Evolutionary conservation across 2,797 vertebrate genomes (phyloP), one percentile per base, ranked within the genome.

Genomic region (Lemur catta): DNA sequence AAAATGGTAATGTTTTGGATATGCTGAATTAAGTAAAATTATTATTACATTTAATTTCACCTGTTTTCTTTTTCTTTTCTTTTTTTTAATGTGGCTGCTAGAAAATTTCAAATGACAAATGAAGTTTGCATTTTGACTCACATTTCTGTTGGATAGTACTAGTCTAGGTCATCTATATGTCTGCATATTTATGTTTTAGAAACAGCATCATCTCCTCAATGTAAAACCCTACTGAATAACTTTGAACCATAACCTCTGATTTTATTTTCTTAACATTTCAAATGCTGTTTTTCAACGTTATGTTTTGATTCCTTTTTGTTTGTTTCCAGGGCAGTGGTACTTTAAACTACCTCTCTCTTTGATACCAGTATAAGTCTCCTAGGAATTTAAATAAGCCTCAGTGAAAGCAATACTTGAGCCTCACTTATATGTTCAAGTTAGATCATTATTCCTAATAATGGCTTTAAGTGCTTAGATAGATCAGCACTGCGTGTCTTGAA

Each of bases 391-490:
- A 98, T 98, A 97, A 97, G 90, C 94, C 96, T 75, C 67, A 59
- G 50, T 96, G 95, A 98, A 98, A 98, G 90, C 97, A 96, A 87
- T 95, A 86, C 98, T 98, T 98, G 97, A 97, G 95, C 96, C 96
- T 98, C 96, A 98, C 98, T 98, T 98, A 96, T 97, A 78, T 97
- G 90, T 98, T 98, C 38, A 0, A 97, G 95, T 98, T 97, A 96
- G 97, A 98, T 98, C 95, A 91, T 98, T 98, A 97, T 98, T 98
- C 96, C 98, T 98, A 98, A 98, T 98, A 98, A 98, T 96, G 97
- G 92, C 97, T 98, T 96, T 98, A 98, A 98, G 98, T 98, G 98
- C 98, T 98, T 97, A 97, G 98, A 96, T 98, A 98, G 97, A 98
- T 98, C 98, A 98, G 97, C 95, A 92, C 97, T 98, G 97, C 0